Evolutionary conservation across 1,140 invertebrate species (phyloP).

Genomic region (Eupeodes corollae): DNA sequence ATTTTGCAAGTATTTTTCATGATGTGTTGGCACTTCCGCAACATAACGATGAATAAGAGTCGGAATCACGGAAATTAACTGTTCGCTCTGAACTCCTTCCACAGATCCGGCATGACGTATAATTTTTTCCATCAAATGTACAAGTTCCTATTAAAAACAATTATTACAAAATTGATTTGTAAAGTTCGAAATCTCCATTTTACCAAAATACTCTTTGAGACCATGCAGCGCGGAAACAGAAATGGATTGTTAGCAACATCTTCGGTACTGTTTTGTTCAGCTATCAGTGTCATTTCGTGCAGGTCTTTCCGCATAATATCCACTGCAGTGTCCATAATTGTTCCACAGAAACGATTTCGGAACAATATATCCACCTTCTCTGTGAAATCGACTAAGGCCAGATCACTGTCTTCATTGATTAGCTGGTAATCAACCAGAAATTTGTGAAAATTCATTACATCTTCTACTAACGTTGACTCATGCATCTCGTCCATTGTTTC

Average conservation of each 20-base stretch:
- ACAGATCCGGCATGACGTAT: conserved; percentile 57
- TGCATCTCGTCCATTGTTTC: conserved; percentile 57
- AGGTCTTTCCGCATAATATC: conserved; percentile 71
- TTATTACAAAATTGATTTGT: not conserved
- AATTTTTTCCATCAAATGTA: conserved; percentile 58
- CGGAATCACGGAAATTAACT: conserved; percentile 50
- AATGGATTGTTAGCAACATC: conserved; percentile 19
- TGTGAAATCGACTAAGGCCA: conserved; percentile 52
- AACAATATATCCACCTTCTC: conserved; percentile 68
- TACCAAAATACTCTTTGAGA: conserved; percentile 41
- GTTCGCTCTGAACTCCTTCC: conserved; percentile 49
- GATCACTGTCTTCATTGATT: conserved; percentile 34
- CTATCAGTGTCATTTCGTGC: conserved; percentile 58
- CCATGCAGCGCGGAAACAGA: conserved; percentile 48
- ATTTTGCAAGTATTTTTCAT: conserved; percentile 63
- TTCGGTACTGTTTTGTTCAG: conserved; percentile 36
- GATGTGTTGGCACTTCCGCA: conserved; percentile 61
- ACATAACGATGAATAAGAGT: conserved; percentile 71
- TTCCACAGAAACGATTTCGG: conserved; percentile 63
- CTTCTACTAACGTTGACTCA: conserved; percentile 48
- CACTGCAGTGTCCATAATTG: conserved; percentile 56
- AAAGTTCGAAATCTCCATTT: not conserved
- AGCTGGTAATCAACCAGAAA: conserved; percentile 43
- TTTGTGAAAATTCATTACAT: conserved; percentile 55
- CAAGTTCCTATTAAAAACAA: conserved; percentile 43